Conservation (phyloP, 2,888 invertebrate genomes). For the Psylliodes chrysocephalus region DNA sequence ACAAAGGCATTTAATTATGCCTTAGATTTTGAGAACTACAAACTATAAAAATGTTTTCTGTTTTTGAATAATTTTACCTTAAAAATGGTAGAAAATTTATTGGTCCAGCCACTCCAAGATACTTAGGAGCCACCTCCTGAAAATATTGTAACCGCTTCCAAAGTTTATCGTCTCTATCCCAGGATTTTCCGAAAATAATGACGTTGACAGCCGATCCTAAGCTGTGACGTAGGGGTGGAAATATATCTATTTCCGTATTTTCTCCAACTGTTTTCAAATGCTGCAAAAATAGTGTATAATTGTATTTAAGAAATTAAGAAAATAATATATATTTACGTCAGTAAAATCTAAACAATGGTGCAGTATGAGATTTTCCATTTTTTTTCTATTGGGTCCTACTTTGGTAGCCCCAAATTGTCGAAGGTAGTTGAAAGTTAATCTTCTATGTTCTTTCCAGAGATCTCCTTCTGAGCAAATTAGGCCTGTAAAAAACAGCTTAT, state of each 20-base stretch:
- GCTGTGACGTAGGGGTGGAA: slow-evolving; percentile 72
- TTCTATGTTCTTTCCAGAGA: slow-evolving; percentile 85
- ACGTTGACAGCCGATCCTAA: slow-evolving; percentile 82
- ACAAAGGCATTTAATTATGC: too few relatives aligned
- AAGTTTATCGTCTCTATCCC: slow-evolving; percentile 73
- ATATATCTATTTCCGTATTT: slow-evolving; percentile 64
- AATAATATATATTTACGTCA: slow-evolving; percentile 65
- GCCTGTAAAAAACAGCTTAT: slow-evolving; percentile 71
- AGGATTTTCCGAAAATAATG: slow-evolving; percentile 81
- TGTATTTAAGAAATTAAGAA: too few relatives aligned
- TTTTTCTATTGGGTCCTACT: slow-evolving; percentile 68
- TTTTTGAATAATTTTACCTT: slow-evolving; percentile 40
- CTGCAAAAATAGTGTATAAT: slow-evolving; percentile 39
- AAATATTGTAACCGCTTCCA: slow-evolving; percentile 82
- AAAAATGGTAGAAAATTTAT: slow-evolving; percentile 82
- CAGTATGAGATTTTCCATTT: slow-evolving; percentile 74
- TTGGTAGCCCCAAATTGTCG: slow-evolving; percentile 80
- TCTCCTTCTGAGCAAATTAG: slow-evolving; percentile 84
- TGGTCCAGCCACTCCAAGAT: slow-evolving; percentile 84
- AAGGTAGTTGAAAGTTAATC: slow-evolving; percentile 76
- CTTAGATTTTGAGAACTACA: too few relatives aligned
- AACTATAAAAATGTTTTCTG: too few relatives aligned
- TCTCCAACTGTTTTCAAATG: slow-evolving; percentile 40
- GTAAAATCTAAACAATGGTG: slow-evolving; percentile 72
- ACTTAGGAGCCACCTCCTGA: slow-evolving; percentile 85